A percentile compares a stretch with the other conserved stretches of the same genome.
phyloP scores from a whole-genome alignment of 2,888 invertebrate genomes.

The Harpagoxenus sublaevis region DNA sequence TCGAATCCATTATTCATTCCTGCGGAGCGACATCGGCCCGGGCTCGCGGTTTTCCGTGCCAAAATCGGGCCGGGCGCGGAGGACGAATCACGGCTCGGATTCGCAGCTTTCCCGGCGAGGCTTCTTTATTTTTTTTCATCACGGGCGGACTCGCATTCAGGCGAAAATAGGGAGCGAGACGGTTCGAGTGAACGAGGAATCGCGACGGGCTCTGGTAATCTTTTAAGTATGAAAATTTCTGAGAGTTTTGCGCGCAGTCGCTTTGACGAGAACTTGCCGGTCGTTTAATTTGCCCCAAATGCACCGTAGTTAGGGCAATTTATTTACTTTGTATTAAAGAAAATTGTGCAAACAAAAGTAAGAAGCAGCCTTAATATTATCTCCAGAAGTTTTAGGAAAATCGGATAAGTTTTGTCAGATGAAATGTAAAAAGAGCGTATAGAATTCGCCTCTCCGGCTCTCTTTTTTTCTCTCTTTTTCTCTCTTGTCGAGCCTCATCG shows the following conservation, averaged over 20 bases:
- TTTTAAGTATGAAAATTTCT: conserved; percentile 13
- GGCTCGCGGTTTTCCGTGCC: conserved; percentile 55
- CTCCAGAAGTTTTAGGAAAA: background rate
- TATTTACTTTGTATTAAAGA: background rate
- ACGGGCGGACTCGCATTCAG: background rate
- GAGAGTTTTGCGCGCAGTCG: no score
- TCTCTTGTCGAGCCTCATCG: conserved; percentile 20
- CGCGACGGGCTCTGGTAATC: background rate
- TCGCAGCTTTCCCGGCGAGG: conserved; percentile 8
- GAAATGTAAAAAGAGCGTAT: conserved; percentile 15
- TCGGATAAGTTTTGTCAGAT: conserved; percentile 13
- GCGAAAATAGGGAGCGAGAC: background rate
- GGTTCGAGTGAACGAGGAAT: background rate
- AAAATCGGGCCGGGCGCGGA: conserved; percentile 20
- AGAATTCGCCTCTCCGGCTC: background rate
- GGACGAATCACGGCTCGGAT: conserved; percentile 10
- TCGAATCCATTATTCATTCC: conserved; percentile 85
- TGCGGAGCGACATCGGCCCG: conserved; percentile 77
- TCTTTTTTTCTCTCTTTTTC: conserved; percentile 14
- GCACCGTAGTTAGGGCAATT: background rate
- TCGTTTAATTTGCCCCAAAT: background rate
- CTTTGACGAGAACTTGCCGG: conserved; percentile 6
- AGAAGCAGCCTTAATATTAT: background rate
- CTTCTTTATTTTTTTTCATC: background rate
- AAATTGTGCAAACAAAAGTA: conserved; percentile 1